phyloP scores from a whole-genome alignment of 1,140 invertebrate species.

The Brachionus rotundiformis region DNA sequence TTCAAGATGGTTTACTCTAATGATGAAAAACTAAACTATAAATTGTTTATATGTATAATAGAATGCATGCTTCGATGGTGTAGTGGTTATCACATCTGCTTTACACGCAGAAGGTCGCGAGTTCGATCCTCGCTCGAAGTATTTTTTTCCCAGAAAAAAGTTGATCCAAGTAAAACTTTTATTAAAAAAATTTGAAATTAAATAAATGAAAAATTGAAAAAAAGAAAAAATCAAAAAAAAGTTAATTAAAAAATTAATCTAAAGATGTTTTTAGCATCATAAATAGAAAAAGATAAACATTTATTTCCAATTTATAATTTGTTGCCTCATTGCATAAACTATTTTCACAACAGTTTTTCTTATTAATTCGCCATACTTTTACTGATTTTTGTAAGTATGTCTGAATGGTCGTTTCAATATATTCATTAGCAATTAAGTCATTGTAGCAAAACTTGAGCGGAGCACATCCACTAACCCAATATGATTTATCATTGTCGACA shows the following conservation, averaged over 20 bases:
- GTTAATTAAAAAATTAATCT: no score
- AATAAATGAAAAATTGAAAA: no score
- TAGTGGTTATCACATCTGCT: constrained; percentile 64
- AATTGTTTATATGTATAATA: no score
- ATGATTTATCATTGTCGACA: background rate
- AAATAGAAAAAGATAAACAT: background rate
- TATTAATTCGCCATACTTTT: constrained; percentile 17
- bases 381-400: constrained; percentile 5
- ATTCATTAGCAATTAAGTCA: constrained; percentile 12
- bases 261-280: background rate
- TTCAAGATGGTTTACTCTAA: no score
- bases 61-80: constrained; percentile 57
- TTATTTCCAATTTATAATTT: background rate
- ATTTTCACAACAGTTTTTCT: background rate
- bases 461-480: constrained; percentile 19
- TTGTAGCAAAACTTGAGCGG: constrained; percentile 14
- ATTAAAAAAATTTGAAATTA: background rate
- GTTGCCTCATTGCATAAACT: background rate
- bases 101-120: constrained; percentile 63
- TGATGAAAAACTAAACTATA: no score
- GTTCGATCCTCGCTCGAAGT: constrained; percentile 60
- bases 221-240: no score
- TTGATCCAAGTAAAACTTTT: background rate
- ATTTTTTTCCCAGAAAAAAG: constrained; percentile 42
- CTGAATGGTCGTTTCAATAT: constrained; percentile 13